Percentiles rank a stretch among this genome's conserved stretches.
Evolutionary conservation across 2,888 invertebrate species (phyloP).

Genomic region (Pycnomerus fuliginosus): DNA sequence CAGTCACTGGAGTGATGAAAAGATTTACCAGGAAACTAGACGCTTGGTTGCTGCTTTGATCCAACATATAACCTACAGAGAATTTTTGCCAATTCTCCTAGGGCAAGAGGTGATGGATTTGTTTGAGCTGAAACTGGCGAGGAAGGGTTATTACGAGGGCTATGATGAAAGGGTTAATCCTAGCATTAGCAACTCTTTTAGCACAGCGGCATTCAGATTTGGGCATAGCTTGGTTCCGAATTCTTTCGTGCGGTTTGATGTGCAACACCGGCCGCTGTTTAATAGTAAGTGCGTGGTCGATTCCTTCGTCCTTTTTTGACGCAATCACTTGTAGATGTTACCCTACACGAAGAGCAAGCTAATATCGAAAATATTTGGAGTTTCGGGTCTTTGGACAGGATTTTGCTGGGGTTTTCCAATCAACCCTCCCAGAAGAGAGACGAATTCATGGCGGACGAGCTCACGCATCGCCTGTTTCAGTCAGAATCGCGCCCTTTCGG

Average conservation of each 20-base stretch:
- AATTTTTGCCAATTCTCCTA: constrained; percentile 76
- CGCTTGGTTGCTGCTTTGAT: constrained; percentile 78
- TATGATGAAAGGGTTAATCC: constrained; percentile 73
- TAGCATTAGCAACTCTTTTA: constrained; percentile 75
- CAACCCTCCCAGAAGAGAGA: constrained; percentile 78
- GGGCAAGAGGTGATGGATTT: constrained; percentile 72
- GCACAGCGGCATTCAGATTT: constrained; percentile 81
- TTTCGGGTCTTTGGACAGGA: constrained; percentile 75
- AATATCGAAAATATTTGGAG: constrained; percentile 72
- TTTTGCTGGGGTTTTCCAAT: constrained; percentile 73
- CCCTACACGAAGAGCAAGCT: constrained; percentile 75
- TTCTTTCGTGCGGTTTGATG: constrained; percentile 72
- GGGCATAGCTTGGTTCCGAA: constrained; percentile 85
- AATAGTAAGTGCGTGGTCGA: constrained; percentile 72
- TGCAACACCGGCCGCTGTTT: constrained; percentile 65
- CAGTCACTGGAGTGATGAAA: constrained; percentile 86
- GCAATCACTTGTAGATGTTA: constrained; percentile 62
- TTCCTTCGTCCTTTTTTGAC: background rate
- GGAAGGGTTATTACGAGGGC: constrained; percentile 68
- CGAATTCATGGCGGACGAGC: constrained; percentile 76
- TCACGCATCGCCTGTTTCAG: constrained; percentile 83
- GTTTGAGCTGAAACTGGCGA: constrained; percentile 70
- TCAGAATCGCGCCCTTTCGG: constrained; percentile 70
- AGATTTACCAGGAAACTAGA: constrained; percentile 80
- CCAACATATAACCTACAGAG: constrained; percentile 82